These are phyloP conservation scores for Hypocryptadius cinnamomeus DNA, from an alignment of 2,113 vertebrate genomes.

Conservation along the genomic window DNA sequence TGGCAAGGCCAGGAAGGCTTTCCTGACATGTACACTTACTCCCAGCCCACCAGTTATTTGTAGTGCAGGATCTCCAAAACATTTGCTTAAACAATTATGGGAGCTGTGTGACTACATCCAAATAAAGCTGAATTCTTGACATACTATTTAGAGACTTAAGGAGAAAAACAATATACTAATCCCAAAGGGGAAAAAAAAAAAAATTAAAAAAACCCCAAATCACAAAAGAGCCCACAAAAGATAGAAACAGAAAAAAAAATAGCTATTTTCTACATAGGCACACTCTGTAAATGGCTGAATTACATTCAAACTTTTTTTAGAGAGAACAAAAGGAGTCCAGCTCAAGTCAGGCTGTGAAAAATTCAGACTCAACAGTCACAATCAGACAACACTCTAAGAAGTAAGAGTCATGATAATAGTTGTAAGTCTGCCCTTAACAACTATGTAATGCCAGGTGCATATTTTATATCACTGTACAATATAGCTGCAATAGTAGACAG, in stretches of 20 bases:
- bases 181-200: accelerated
- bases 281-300: not conserved
- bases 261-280: not conserved
- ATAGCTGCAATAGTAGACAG: not conserved
- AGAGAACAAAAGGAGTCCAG: not conserved
- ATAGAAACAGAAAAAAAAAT: not conserved
- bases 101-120: not conserved
- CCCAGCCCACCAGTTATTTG: not conserved
- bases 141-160: not conserved
- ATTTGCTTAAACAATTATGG: not conserved
- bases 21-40: not conserved
- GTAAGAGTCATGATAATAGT: not conserved
- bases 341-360: not conserved
- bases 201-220: no score
- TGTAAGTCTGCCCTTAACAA: not conserved
- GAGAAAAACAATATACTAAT: not conserved
- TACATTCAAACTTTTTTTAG: not conserved
- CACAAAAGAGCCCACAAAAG: not conserved
- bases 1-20: not conserved
- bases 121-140: not conserved
- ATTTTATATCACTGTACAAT: not conserved
- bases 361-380: not conserved
- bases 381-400: not conserved
- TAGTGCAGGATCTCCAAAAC: not conserved
- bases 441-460: not conserved